These are phyloP conservation scores for Hemicordylus capensis DNA, from an alignment of 2,113 vertebrate species.

Conservation along the genomic window DNA sequence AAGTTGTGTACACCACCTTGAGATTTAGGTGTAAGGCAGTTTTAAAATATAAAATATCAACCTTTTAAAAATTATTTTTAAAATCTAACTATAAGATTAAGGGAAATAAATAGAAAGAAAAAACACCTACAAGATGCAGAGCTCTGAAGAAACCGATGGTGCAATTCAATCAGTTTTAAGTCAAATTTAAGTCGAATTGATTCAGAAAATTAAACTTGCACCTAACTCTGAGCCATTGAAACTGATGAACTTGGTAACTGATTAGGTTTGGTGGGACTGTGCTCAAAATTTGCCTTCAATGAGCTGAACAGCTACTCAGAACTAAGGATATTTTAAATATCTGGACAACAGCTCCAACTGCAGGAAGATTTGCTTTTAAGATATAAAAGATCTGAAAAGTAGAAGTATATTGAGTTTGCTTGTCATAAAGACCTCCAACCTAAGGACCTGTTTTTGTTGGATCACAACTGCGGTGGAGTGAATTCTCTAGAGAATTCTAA, in stretches of 20 bases:
- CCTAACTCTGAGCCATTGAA: neutral
- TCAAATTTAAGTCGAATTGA: neutral
- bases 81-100: neutral
- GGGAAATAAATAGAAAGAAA: neutral
- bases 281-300: neutral
- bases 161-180: neutral
- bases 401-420: neutral
- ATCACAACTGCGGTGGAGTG: neutral
- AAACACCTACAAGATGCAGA: neutral
- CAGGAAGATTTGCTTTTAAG: neutral
- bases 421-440: too few relatives aligned
- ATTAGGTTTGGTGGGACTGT: neutral
- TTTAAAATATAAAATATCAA: too few relatives aligned
- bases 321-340: neutral
- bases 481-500: neutral
- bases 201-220: neutral
- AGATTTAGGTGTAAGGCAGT: too few relatives aligned
- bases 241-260: neutral
- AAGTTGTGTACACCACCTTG: too few relatives aligned
- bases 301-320: neutral
- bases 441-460: too few relatives aligned
- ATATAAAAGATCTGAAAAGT: neutral
- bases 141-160: neutral
- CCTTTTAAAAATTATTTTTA: too few relatives aligned
- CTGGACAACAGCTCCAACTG: neutral